Evolutionary conservation across 2,888 invertebrate species (phyloP), one percentile per base, ranked within the genome.

Genomic region (Mantis religiosa): DNA sequence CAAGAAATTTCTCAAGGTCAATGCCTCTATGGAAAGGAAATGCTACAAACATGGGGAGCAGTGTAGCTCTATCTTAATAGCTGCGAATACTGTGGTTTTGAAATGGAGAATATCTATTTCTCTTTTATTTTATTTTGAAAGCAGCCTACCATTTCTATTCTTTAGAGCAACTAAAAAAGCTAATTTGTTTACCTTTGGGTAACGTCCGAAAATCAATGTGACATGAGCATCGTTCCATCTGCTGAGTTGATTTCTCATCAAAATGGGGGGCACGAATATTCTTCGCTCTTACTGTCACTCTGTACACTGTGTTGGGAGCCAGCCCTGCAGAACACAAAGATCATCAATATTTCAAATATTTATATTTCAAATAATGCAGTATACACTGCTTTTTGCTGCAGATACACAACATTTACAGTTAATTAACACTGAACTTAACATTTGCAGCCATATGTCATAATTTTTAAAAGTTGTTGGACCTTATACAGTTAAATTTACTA

Each of bases 201-300:
- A 98, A 95, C 90, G 99, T 99, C 93, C 98, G 96, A 94, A 99
- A 99, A 94, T 99, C 99, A 88, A 99, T 97, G 93, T 98, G 98
- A 90, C 95, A 94, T 88, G 95, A 95, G 90, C 95, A 93, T 91
- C 97, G 96, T 93, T 97, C 96, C 93, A 96, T 95, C 91, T 95
- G 95, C 85, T 95, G 95, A 91, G 96, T 96, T 84, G 95, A 93
- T 90, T 93, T 92, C 91, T 94, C 94, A 91, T 94, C 94, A 89
- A 94, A 94, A 90, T 95, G 95, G 14, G 95, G 95, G 14, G 95
- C 95, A 92, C 98, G 95, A 92, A 98, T 95, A 93, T 98, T 98
- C 93, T 98, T 99, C 90, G 99, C 99, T 92, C 98, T 95, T 81
- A 99, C 98, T 34, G 98, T 98, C 88, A 99, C 98, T 92, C 98